Base-by-base conservation (phyloP, 2,797 vertebrate species). In the Saxicola maurus region DNA sequence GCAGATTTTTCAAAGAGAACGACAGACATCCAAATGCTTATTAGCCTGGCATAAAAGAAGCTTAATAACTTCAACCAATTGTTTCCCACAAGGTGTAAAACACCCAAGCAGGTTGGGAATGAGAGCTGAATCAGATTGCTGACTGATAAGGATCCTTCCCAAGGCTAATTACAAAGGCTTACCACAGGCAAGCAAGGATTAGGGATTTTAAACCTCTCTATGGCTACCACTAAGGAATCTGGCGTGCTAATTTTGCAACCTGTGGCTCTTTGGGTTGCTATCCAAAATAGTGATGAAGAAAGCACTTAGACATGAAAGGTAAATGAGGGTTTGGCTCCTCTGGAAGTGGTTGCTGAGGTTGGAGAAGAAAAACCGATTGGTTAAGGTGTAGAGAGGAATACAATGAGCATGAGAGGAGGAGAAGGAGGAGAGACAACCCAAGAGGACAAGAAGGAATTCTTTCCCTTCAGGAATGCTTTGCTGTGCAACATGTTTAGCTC, bases 81-180 rank as follows among this genome's bases (percentile, higher is more conserved):
- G 79, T 91, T 94, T 90, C 79, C 68, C 84, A 86, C 75, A 93
- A 78, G 76, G 90, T 80, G 56, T 68, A 87, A 95, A 90, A 53
- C 35, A 82, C 66, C 40, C 48, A 59, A 45, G 83, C 51, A 83
- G 62, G 38, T 75, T 87, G 55, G 55, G 62, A 87, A 89, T 67
- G 84, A 85, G 93, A 81, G 56, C 33, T 94, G 80, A 94, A 91
- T 90, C 89, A 92, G 82, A 89, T 85, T 89, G 82, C 62, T 72
- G 66, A 38, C 76, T 82, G 86, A 86, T 92, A 92, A 93, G 79
- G 76, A 89, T 89, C 69, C 81, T 86, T 92, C 66, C 73, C 61
- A 78, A 89, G 56, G 87, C 73, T 90, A 90, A 93, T 91, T 89
- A 92, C 84, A 89, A 81, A 91, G 76, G 73, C 7, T 91, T 91